Evolutionary conservation across 2,888 invertebrate species (phyloP).

Genomic region (Orgyia antiqua): DNA sequence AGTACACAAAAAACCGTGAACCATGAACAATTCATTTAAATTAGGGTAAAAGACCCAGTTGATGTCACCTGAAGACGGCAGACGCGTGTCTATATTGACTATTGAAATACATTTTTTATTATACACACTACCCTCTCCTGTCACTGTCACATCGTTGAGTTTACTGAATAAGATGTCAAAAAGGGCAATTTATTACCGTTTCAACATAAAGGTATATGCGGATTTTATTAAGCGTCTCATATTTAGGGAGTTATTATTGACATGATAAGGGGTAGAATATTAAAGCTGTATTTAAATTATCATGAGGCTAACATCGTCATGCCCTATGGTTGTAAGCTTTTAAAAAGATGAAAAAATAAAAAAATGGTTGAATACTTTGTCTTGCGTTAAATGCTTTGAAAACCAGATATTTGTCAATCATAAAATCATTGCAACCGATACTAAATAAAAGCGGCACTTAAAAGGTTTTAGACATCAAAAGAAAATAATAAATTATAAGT

Average conservation of each 20-base stretch:
- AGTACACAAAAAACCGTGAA: too few species aligned
- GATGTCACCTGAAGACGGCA: constrained; percentile 47
- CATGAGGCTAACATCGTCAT: too few species aligned
- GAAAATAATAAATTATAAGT: too few species aligned
- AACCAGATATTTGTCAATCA: too few species aligned
- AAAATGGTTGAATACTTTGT: too few species aligned
- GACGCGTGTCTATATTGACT: constrained; percentile 49
- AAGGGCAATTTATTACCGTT: constrained; percentile 67
- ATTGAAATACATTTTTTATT: constrained; percentile 43
- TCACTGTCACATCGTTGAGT: constrained; percentile 48
- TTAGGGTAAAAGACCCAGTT: constrained; percentile 21
- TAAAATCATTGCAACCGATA: too few species aligned
- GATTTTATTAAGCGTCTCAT: constrained; percentile 70
- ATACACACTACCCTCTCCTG: constrained; percentile 32
- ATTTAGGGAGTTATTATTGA: constrained; percentile 51
- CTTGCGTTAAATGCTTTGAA: too few species aligned
- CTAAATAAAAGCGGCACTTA: too few species aligned
- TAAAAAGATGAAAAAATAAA: too few species aligned
- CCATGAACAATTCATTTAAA: constrained; percentile 10
- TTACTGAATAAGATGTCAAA: constrained; percentile 67
- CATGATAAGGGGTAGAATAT: constrained; percentile 39
- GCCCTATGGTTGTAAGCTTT: too few species aligned
- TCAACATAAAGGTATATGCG: constrained; percentile 45
- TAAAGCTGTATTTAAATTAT: too few species aligned
- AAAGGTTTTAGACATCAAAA: too few species aligned